Evolutionary conservation across 2,888 invertebrate genomes (phyloP).

Genomic region (Lasioglossum vierecki): DNA sequence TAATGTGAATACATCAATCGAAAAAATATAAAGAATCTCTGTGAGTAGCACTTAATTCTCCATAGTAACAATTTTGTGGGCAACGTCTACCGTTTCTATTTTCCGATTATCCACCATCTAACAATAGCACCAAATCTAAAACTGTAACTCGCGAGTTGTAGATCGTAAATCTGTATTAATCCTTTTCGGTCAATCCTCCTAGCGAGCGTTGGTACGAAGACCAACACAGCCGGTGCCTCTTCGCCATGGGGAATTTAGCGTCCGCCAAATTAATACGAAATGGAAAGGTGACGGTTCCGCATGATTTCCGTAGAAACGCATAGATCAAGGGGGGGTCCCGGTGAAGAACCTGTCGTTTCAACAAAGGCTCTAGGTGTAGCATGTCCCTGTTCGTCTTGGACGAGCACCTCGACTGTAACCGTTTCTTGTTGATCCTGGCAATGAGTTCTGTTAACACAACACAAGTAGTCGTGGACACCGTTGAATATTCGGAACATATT

Average conservation of each 20-base stretch:
- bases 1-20: no score
- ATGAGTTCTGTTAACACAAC: conserved; percentile 76
- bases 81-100: background rate
- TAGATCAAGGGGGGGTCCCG: background rate
- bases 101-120: background rate
- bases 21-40: no score
- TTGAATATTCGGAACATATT: conserved; percentile 66
- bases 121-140: background rate
- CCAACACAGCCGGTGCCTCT: background rate
- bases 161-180: background rate
- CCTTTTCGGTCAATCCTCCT: background rate
- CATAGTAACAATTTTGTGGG: background rate
- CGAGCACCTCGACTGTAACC: conserved; percentile 45
- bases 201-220: background rate
- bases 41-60: background rate
- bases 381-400: conserved; percentile 65
- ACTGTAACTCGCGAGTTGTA: background rate
- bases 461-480: conserved; percentile 59
- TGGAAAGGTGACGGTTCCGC: background rate
- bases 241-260: background rate
- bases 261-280: background rate
- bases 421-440: conserved; percentile 79
- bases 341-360: background rate
- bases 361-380: conserved; percentile 40
- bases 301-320: background rate